Percentiles rank a stretch among this genome's conserved stretches.
phyloP scores from a whole-genome alignment of 2,113 vertebrate genomes.

The Trinectes maculatus region DNA sequence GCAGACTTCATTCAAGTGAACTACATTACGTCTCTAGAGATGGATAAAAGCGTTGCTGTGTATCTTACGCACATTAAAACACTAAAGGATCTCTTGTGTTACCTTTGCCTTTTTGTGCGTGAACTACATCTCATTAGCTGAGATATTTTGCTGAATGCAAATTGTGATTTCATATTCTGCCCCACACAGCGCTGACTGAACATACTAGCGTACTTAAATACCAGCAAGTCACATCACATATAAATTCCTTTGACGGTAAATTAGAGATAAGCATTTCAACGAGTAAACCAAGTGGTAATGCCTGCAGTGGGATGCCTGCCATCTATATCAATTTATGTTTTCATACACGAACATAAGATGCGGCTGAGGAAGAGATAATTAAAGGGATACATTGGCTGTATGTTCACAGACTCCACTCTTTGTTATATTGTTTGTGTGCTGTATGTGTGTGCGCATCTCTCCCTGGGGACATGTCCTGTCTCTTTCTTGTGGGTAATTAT shows the following conservation, averaged over 20 bases:
- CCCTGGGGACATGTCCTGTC: conserved; percentile 52
- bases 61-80: background rate
- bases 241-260: conserved; percentile 31
- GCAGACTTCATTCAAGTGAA: too few relatives aligned
- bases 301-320: conserved; percentile 26
- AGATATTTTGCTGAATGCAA: too few relatives aligned
- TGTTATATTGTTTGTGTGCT: conserved; percentile 46
- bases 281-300: conserved; percentile 6
- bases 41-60: too few relatives aligned
- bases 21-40: too few relatives aligned
- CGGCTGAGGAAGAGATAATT: conserved; percentile 61
- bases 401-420: conserved; percentile 43
- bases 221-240: conserved; percentile 5
- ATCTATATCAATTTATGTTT: conserved; percentile 48
- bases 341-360: conserved; percentile 1
- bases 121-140: conserved; percentile 31
- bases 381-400: conserved; percentile 51
- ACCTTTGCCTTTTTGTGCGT: conserved; percentile 20
- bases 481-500: conserved; percentile 73
- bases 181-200: conserved; percentile 19
- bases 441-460: conserved; percentile 26
- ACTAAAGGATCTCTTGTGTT: too few relatives aligned
- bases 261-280: conserved; percentile 19
- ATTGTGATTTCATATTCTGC: conserved; percentile 37
- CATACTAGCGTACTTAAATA: conserved; percentile 35